Conservation (phyloP, 92 coral and sea anemone species). For the Muricea muricata region DNA sequence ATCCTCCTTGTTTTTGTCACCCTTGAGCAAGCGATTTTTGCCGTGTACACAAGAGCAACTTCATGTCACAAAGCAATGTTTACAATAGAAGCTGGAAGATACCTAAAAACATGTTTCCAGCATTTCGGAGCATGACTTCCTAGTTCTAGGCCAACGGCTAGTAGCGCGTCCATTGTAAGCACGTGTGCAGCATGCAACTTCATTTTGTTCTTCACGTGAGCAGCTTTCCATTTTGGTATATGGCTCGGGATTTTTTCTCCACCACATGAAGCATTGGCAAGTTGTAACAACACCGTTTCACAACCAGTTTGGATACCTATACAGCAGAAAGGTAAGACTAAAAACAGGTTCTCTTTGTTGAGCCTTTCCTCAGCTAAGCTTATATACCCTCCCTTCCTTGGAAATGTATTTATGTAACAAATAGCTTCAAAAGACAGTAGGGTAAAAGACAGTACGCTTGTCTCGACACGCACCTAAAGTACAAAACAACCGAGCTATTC, state of each 20-base stretch:
- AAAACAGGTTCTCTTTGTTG: no score
- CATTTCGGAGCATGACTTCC: constrained; percentile 99
- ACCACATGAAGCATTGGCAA: constrained; percentile 98
- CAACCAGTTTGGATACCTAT: constrained; percentile 90
- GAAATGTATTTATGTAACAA: no score
- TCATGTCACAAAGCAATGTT: no score
- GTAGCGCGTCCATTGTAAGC: constrained; percentile 95
- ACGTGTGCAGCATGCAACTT: constrained; percentile 99
- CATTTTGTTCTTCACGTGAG: constrained; percentile 65
- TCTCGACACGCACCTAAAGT: constrained; percentile 71
- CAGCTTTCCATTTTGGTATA: constrained; percentile 57
- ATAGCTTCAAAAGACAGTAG: no score
- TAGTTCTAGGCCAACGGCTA: constrained; percentile 95
- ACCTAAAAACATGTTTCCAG: constrained; percentile 99
- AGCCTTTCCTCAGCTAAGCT: no score
- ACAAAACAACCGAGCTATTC: constrained; percentile 94
- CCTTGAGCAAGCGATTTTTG: no score
- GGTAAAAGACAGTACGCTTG: no score
- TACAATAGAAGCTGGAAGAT: background rate
- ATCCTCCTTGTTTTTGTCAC: no score
- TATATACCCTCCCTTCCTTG: no score
- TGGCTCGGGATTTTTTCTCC: constrained; percentile 49
- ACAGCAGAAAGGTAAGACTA: background rate
- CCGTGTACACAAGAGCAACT: no score
- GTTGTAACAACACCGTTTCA: constrained; percentile 90